A percentile compares a stretch with the other conserved stretches of the same genome.
Evolutionary conservation across 2,888 invertebrate species (phyloP).

Genomic region (Euzophera pinguis): DNA sequence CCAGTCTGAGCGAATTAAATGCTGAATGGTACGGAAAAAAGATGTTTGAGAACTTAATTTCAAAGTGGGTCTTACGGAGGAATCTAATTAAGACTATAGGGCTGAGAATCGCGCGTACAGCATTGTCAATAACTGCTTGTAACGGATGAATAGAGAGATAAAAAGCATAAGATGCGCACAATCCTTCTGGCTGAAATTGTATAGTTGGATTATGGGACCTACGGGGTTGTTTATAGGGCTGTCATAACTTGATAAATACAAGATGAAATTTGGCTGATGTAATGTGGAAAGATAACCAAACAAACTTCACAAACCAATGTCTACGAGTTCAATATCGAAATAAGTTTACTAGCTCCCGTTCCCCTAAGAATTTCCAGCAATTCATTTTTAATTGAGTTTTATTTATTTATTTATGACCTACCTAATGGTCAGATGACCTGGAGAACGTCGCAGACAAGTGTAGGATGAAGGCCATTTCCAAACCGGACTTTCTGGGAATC

Average conservation of each 20-base stretch:
- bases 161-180: conserved; percentile 69
- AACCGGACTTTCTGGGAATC: too few relatives aligned
- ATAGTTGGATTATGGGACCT: conserved; percentile 75
- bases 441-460: too few relatives aligned
- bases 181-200: conserved; percentile 74
- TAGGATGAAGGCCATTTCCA: too few relatives aligned
- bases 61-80: conserved; percentile 17
- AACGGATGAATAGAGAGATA: conserved; percentile 57
- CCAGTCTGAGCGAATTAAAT: conserved; percentile 2
- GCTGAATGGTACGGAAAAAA: conserved; percentile 4
- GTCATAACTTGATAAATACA: conserved; percentile 18
- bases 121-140: conserved; percentile 58
- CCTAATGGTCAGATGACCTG: too few relatives aligned
- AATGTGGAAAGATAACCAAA: too few relatives aligned
- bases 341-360: too few relatives aligned
- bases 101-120: conserved; percentile 21
- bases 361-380: too few relatives aligned
- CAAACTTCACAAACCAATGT: too few relatives aligned
- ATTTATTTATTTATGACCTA: too few relatives aligned
- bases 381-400: too few relatives aligned
- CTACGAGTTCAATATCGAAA: too few relatives aligned
- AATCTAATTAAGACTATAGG: conserved; percentile 30
- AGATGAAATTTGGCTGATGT: not conserved
- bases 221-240: conserved; percentile 44
- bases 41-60: conserved; percentile 5